Evolutionary conservation across 1,140 invertebrate genomes (phyloP), one percentile per base, ranked within the genome.

Genomic region (Drosophila albomicans): DNA sequence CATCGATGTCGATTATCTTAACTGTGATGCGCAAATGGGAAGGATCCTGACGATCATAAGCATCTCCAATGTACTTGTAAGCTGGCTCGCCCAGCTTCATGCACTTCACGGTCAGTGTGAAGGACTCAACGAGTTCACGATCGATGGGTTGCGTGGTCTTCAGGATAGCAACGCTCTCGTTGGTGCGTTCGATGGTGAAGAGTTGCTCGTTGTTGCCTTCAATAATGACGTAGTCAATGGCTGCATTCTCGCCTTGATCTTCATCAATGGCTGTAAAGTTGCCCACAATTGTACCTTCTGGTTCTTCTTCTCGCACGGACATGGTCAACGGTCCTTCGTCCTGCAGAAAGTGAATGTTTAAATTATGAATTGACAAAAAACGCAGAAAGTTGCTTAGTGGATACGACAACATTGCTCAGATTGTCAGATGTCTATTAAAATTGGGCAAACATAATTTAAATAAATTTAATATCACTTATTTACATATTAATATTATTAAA

Each of bases 201-300:
- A 96, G 78, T 4, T 94, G 94, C 15, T 95, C 94, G 59, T 96
- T 95, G 87, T 97, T 97, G 1, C 96, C 96, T 85, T 95, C 95
- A 67, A 94, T 95, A 15, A 97, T 96, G 0, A 94, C 93, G 77
- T 97, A 97, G 77, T 96, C 96, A 38, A 97, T 96, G 54, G 95
- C 94, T 0, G 95, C 96, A 91, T 97, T 97, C 16, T 96, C 95
- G 8, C 94, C 95, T 11, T 96, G 94, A 82, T 97, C 96, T 77
- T 95, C 94, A 80, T 97, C 96, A 20, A 96, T 91, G 0, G 96
- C 96, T 75, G 94, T 93, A 10, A 97, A 91, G 35, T 93, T 93
- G 1, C 96, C 96, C 3, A 97, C 94, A n/a, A 94, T 92, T 0
- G 95, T 94, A 13, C 95, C 96, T 0, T 94, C 82, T 1, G 94